A percentile compares a stretch with the other conserved stretches of the same genome.
Evolutionary conservation across 2,113 vertebrate species (phyloP).

Genomic region (Trochalopteron elliotii): DNA sequence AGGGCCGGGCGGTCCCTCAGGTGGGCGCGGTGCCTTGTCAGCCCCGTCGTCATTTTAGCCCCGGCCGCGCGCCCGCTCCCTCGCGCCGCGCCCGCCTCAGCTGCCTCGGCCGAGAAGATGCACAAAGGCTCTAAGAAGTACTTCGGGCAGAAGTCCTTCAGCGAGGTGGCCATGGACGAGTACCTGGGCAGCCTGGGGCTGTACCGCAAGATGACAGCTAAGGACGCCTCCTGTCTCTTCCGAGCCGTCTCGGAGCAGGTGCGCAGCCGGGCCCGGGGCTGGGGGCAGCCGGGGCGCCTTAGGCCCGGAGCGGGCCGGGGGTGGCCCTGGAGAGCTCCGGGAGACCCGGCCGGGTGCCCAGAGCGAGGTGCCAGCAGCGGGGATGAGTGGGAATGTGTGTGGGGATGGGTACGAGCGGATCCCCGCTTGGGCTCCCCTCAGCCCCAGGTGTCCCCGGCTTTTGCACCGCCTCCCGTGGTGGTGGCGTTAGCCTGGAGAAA

Average conservation of each 20-base stretch:
- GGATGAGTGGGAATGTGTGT: neutral
- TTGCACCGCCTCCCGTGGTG: fast-evolving
- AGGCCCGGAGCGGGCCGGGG: neutral
- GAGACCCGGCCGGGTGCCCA: neutral
- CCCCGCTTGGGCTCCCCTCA: neutral
- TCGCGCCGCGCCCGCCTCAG: neutral
- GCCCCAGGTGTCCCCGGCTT: neutral
- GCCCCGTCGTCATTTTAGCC: neutral
- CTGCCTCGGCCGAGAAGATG: constrained; percentile 71
- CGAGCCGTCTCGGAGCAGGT: constrained; percentile 95
- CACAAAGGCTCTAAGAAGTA: constrained; percentile 92
- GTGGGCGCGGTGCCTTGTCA: neutral
- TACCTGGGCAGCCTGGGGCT: constrained; percentile 89
- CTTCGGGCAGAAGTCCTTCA: constrained; percentile 79
- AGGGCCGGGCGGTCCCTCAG: neutral
- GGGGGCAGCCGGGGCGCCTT: neutral
- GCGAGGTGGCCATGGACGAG: constrained; percentile 91
- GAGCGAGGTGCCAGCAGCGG: fast-evolving
- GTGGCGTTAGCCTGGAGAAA: fast-evolving
- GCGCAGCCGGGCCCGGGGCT: neutral
- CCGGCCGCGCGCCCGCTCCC: neutral
- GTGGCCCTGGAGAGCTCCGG: neutral
- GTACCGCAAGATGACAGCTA: constrained; percentile 92
- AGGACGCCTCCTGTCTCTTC: constrained; percentile 94
- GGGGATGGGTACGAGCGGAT: neutral